Evolutionary conservation across 2,888 invertebrate species (phyloP).

Genomic region (Holacanthella duospinosa): DNA sequence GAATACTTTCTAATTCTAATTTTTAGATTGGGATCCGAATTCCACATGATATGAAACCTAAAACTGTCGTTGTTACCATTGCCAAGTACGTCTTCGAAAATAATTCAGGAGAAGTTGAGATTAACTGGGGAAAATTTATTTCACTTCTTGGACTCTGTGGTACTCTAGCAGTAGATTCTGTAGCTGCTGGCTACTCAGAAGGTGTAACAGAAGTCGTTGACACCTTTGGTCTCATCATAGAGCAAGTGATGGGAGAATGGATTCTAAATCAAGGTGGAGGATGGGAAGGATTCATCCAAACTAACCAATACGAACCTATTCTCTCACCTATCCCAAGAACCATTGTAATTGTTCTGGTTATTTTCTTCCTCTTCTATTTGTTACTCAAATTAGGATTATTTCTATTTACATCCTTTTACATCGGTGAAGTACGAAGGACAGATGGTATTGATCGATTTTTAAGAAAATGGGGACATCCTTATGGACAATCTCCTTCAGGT

Average conservation of each 20-base stretch:
- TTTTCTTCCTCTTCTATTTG: constrained; percentile 12
- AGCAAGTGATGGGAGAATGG: constrained; percentile 36
- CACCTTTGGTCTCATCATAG: constrained; percentile 32
- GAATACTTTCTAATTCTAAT: constrained; percentile 4
- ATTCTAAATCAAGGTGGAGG: constrained; percentile 29
- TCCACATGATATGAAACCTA: constrained; percentile 32
- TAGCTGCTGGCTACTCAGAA: constrained; percentile 31
- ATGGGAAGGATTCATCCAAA: constrained; percentile 32
- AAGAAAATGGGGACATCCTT: too few species aligned
- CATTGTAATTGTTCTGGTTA: constrained; percentile 19
- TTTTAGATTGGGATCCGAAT: constrained; percentile 26
- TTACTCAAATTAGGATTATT: too few species aligned
- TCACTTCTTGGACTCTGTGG: constrained; percentile 30
- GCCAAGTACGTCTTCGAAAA: constrained; percentile 32
- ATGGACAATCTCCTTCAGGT: too few species aligned
- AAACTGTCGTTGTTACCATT: constrained; percentile 30
- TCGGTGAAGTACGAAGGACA: too few species aligned
- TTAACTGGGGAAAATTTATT: constrained; percentile 35
- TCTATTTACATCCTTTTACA: too few species aligned
- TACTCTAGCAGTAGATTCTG: constrained; percentile 31
- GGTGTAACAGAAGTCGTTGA: constrained; percentile 35
- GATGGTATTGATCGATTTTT: background rate
- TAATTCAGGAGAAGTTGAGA: constrained; percentile 24
- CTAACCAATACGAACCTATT: constrained; percentile 27
- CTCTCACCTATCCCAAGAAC: constrained; percentile 32